Conservation (phyloP, 2,797 vertebrate species). For the Otus scops region DNA sequence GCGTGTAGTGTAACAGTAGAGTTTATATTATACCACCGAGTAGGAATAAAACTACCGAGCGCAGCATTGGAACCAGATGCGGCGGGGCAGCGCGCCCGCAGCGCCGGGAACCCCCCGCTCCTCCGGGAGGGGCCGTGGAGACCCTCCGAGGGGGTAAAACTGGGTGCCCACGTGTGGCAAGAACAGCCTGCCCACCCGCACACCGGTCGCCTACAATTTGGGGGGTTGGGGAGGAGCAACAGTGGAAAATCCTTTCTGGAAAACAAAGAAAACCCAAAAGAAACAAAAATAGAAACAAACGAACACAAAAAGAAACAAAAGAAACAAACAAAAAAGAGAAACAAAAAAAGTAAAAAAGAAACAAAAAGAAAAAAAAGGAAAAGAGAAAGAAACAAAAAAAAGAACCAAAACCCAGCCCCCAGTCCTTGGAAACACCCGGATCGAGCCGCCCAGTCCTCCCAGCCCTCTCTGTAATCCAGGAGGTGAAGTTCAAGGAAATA, state of each 20-base stretch:
- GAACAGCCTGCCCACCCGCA: neutral
- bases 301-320: too few species aligned
- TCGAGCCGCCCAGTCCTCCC: neutral
- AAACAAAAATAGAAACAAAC: neutral
- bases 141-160: neutral
- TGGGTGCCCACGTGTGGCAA: neutral
- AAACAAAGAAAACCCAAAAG: neutral
- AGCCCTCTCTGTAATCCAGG: neutral
- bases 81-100: neutral
- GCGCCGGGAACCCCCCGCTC: fast-evolving
- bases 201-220: neutral
- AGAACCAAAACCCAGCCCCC: neutral
- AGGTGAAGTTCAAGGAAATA: neutral
- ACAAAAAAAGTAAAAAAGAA: fast-evolving
- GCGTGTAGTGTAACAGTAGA: neutral
- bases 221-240: fast-evolving
- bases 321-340: neutral
- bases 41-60: constrained; percentile 29
- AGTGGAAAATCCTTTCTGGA: neutral
- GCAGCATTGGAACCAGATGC: constrained; percentile 54
- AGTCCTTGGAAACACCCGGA: neutral
- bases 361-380: neutral
- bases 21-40: neutral
- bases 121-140: neutral
- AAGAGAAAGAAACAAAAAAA: too few species aligned